Base-by-base conservation (phyloP, 2,113 vertebrate genomes). In the Myotis lucifugus region DNA sequence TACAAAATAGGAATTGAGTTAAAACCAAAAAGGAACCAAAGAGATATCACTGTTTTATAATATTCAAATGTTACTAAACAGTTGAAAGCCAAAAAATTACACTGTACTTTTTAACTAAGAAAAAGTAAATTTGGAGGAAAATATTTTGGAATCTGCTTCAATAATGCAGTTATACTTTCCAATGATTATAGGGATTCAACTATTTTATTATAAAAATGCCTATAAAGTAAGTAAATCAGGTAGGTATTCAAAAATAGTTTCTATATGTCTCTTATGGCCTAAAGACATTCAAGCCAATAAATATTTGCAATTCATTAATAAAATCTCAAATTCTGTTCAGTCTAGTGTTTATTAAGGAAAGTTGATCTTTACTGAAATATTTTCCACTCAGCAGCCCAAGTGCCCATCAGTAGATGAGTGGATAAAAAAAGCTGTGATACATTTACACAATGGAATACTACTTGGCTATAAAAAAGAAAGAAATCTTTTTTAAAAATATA, bases 51-150 rank as follows among this genome's bases (percentile, higher is more conserved):
- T 84, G 12, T 70, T 79, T 12, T 66, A 14, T 29, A 90, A 74
- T 76, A 61, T 48, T 78, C 29, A 94, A 69, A 73, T 69, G 8
- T 54, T 74, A 81, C 29, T 85, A 17, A 95, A 93, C 64, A 59
- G 5, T 66, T 61, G 10, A 56, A 96, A 85, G 76, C 29, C 13
- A 46, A 78, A 91, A 89, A 81, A 29, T 50, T 5, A 88, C 14
- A 61, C 2, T n/a, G 21, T 8, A n/a, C 1, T 67, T 89, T 79
- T 78, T 64, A 61, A 73, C 19, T 74, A 90, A 81, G 52, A 10
- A 94, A 92, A 92, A 76, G 32, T 42, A 92, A 79, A 23, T 84
- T 73, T n/a, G 64, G 2, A 84, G 14, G 74, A 88, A 85, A 90
- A 88, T 76, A 74, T 17, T 84, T 70, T 79, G 59, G 81, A 59